Conservation (phyloP, 2,888 invertebrate species). For the Tetheella fluctuosa region DNA sequence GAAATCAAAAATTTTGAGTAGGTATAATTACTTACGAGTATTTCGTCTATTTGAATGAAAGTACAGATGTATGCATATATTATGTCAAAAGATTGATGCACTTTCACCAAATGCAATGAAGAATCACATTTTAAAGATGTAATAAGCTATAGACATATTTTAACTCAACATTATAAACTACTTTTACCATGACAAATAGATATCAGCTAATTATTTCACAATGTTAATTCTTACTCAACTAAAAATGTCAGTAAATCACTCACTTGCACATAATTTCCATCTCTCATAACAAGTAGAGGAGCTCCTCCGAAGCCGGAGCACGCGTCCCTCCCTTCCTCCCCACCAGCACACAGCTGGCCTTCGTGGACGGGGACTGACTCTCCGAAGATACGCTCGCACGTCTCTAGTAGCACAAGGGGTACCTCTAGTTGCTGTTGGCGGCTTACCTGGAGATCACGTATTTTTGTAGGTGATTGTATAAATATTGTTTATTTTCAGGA, state of each 20-base stretch:
- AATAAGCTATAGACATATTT: too few relatives aligned
- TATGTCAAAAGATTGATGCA: too few relatives aligned
- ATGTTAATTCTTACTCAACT: too few relatives aligned
- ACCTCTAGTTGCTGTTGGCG: slow-evolving; percentile 88
- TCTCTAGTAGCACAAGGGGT: slow-evolving; percentile 86
- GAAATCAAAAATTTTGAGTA: too few relatives aligned
- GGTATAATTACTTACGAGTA: neutral
- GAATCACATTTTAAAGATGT: too few relatives aligned
- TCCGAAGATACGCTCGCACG: slow-evolving; percentile 88
- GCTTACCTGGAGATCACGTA: slow-evolving; percentile 61
- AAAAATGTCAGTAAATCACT: slow-evolving; percentile 15
- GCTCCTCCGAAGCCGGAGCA: slow-evolving; percentile 92
- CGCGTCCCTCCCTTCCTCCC: slow-evolving; percentile 89
- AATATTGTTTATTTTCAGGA: too few relatives aligned
- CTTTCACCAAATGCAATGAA: too few relatives aligned
- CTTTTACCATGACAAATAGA: too few relatives aligned
- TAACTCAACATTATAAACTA: too few relatives aligned
- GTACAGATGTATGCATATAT: too few relatives aligned
- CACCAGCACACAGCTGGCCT: slow-evolving; percentile 89
- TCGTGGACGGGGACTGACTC: slow-evolving; percentile 85
- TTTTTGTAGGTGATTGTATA: slow-evolving; percentile 10
- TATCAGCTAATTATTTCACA: too few relatives aligned
- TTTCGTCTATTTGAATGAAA: neutral
- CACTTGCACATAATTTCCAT: slow-evolving; percentile 87
- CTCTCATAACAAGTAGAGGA: slow-evolving; percentile 86